These are phyloP conservation scores for Clarias batrachus DNA, from an alignment of 2,113 vertebrate genomes.

Conservation along the genomic window DNA sequence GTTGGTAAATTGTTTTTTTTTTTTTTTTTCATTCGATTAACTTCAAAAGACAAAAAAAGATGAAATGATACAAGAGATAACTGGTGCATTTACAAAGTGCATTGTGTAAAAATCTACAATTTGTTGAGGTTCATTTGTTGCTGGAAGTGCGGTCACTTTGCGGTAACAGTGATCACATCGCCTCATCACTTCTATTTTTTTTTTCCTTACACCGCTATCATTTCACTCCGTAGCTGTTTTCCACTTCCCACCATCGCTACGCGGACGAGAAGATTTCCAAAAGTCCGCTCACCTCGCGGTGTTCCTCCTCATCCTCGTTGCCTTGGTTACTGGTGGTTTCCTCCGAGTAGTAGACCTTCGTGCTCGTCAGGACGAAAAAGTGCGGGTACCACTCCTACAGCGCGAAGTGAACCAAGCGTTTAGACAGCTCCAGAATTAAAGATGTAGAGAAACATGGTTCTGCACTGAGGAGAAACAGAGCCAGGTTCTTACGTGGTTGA, in stretches of 20 bases:
- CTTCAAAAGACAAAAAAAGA: no score
- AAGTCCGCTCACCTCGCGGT: slow-evolving; percentile 82
- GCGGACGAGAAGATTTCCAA: not conserved
- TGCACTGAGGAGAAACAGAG: not conserved
- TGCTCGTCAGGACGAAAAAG: slow-evolving; percentile 97
- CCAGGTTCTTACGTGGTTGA: slow-evolving; percentile 81
- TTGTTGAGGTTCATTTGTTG: no score
- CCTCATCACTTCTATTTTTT: not conserved
- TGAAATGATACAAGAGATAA: no score
- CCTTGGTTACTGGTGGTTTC: slow-evolving; percentile 89
- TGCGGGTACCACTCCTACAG: slow-evolving; percentile 95
- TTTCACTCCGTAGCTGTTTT: not conserved
- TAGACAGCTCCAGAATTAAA: not conserved
- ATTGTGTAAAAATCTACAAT: no score
- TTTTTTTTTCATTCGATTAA: no score
- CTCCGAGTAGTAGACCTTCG: slow-evolving; percentile 96
- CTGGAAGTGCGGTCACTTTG: no score
- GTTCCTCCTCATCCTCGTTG: slow-evolving; percentile 96
- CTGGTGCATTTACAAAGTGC: no score
- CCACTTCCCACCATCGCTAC: not conserved
- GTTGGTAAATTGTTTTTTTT: no score
- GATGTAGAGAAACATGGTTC: not conserved
- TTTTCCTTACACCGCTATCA: not conserved
- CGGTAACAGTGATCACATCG: no score
- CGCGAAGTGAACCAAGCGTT: not conserved